phyloP scores from a whole-genome alignment of 2,797 vertebrate species.

The Paratrypauchen microcephalus region DNA sequence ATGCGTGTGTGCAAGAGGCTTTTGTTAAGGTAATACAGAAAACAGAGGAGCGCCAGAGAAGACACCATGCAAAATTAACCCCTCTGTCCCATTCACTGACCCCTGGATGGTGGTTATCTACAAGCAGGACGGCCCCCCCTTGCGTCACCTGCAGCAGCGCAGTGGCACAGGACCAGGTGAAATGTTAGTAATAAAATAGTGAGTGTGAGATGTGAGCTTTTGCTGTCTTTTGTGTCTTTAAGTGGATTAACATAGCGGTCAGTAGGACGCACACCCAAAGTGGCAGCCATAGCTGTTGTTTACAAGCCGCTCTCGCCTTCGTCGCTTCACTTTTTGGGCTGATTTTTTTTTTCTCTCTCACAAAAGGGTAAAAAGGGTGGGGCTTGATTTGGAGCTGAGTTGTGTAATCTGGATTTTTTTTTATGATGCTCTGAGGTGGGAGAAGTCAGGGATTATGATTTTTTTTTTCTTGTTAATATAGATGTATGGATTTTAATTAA shows the following conservation, averaged over 20 bases:
- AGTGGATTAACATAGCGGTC: conserved; percentile 75
- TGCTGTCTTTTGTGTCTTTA: conserved; percentile 64
- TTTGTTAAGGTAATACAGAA: conserved; percentile 74
- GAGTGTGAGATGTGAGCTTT: conserved; percentile 40
- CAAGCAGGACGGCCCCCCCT: conserved; percentile 15
- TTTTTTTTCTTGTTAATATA: neutral
- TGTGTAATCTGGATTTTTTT: conserved; percentile 53
- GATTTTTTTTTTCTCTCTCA: conserved; percentile 48
- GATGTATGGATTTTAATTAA: conserved; percentile 1
- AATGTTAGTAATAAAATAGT: conserved; percentile 34
- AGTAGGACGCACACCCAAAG: conserved; percentile 65
- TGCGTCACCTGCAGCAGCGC: conserved; percentile 3
- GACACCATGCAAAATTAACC: conserved; percentile 69
- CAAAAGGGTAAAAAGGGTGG: conserved; percentile 27
- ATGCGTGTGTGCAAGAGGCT: conserved; percentile 58
- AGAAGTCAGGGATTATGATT: conserved; percentile 12
- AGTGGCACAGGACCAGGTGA: conserved; percentile 6
- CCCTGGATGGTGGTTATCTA: conserved; percentile 16
- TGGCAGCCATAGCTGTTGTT: conserved; percentile 71
- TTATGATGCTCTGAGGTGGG: conserved; percentile 35
- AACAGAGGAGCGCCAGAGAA: conserved; percentile 52
- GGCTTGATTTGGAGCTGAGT: conserved; percentile 45
- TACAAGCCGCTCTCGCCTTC: conserved; percentile 62
- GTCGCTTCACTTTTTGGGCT: conserved; percentile 55
- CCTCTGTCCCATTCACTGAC: conserved; percentile 46